Conservation (phyloP, 2,113 vertebrate genomes). For the Apus apus region DNA sequence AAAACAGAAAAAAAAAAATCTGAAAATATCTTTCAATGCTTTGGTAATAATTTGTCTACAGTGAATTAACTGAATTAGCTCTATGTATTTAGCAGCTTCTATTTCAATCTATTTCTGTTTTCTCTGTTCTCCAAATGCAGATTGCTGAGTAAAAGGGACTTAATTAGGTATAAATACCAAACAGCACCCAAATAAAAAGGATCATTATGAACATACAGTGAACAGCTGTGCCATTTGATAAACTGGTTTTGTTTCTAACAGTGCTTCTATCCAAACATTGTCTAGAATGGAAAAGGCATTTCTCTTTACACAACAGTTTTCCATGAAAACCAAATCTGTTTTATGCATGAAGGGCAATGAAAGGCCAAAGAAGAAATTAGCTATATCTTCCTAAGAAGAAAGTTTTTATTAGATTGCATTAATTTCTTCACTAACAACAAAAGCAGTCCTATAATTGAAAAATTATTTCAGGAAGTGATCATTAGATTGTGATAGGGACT, state of each 20-base stretch:
- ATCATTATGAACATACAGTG: conserved; percentile 66
- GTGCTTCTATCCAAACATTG: conserved; percentile 44
- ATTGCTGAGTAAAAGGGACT: conserved; percentile 68
- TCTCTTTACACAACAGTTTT: neutral
- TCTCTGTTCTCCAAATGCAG: conserved; percentile 61
- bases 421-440: neutral
- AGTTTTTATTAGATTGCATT: neutral
- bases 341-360: neutral
- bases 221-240: conserved; percentile 73
- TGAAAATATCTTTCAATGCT: conserved; percentile 1
- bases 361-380: conserved; percentile 10
- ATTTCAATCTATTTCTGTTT: conserved; percentile 56
- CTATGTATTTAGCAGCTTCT: conserved; percentile 57
- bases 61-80: conserved; percentile 39
- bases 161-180: conserved; percentile 78
- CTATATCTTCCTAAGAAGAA: neutral
- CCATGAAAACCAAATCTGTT: neutral
- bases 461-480: neutral
- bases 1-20: neutral
- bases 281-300: conserved; percentile 6
- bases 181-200: conserved; percentile 74
- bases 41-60: conserved; percentile 33
- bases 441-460: neutral
- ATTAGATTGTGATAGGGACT: neutral
- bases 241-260: conserved; percentile 59